These are phyloP conservation scores for Acropternis orthonyx DNA, from an alignment of 2,797 vertebrate species.

Conservation along the genomic window DNA sequence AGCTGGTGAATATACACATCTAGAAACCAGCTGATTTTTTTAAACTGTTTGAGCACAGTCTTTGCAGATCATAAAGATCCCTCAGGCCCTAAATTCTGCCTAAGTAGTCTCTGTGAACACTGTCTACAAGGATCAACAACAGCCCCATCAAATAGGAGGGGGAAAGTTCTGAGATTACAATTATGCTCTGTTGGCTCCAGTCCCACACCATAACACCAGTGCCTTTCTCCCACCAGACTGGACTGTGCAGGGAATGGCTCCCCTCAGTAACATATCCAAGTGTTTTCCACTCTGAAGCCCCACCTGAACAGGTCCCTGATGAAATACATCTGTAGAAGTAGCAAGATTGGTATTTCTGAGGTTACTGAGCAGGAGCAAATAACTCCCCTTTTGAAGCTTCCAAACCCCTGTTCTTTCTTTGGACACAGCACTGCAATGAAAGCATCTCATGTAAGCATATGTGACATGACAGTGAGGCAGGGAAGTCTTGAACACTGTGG, in stretches of 20 bases:
- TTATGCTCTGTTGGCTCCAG: not conserved
- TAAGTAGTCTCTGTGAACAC: not conserved
- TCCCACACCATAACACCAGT: not conserved
- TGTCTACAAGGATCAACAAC: not conserved
- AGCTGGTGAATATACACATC: not conserved
- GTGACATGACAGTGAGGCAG: not conserved
- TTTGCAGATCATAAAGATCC: not conserved
- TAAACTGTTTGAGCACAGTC: not conserved
- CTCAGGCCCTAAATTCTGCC: not conserved
- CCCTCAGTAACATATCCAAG: not conserved
- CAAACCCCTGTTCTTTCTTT: not conserved
- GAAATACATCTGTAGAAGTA: not conserved
- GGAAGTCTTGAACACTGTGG: not conserved
- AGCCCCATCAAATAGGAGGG: not conserved
- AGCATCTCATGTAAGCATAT: not conserved
- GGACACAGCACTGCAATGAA: not conserved
- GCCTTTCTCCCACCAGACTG: not conserved
- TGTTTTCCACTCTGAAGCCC: not conserved
- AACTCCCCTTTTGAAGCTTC: not conserved
- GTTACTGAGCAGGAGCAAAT: not conserved
- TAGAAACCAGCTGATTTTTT: not conserved
- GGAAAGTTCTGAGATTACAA: not conserved
- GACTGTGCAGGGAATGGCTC: not conserved
- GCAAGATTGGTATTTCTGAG: not conserved
- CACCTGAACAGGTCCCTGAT: not conserved